These are phyloP conservation scores for Acanthoscelides obtectus DNA, from an alignment of 2,888 invertebrate species.

Conservation along the genomic window DNA sequence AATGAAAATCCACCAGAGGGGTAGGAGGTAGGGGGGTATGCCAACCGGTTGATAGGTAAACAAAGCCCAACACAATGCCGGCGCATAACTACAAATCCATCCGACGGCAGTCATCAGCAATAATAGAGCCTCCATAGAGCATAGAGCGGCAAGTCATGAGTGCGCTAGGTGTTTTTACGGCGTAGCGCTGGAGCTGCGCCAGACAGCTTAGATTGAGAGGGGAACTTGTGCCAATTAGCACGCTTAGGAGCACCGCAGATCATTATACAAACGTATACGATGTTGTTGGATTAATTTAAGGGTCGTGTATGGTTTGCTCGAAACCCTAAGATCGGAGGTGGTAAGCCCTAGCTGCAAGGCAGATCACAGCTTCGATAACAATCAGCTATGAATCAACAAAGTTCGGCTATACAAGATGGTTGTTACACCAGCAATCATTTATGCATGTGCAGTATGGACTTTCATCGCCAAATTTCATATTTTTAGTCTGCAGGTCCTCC, in stretches of 20 bases:
- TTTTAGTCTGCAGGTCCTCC: no score
- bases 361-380: no score
- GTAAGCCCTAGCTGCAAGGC: no score
- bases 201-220: background rate
- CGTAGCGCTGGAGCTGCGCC: background rate
- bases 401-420: no score
- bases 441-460: no score
- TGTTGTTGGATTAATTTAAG: background rate
- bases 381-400: no score
- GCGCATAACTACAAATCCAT: background rate
- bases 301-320: no score
- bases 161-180: background rate
- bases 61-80: constrained; percentile 30
- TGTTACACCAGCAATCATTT: no score
- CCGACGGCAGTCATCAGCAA: background rate
- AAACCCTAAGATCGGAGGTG: no score
- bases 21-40: constrained; percentile 13
- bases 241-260: background rate
- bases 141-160: no score
- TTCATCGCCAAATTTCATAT: no score
- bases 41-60: constrained; percentile 39
- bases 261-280: background rate
- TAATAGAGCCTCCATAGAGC: background rate
- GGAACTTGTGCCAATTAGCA: background rate
- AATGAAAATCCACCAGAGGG: constrained; percentile 15